Conservation (phyloP, 1,140 invertebrate species). For the Monochamus saltuarius region DNA sequence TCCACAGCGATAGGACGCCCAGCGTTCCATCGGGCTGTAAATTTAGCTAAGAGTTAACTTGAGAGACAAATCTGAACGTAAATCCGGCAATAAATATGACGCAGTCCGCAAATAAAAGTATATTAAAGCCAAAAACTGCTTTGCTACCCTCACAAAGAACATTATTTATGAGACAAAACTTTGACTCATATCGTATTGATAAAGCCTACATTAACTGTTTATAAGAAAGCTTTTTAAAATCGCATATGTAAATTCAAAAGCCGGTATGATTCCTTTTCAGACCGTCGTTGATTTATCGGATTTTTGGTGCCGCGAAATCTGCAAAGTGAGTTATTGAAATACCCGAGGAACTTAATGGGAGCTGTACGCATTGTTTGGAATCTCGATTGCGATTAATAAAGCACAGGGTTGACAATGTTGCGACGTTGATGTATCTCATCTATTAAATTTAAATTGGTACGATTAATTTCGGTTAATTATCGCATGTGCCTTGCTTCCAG, state of each 20-base stretch:
- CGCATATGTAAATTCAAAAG: conserved; percentile 8
- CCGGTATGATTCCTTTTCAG: conserved; percentile 8
- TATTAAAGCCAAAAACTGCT: conserved; percentile 5
- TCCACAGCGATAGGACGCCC: too few species aligned
- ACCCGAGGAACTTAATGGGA: not conserved
- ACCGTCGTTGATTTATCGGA: not conserved
- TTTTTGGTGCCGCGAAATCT: conserved; percentile 1
- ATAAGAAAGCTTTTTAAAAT: conserved; percentile 9
- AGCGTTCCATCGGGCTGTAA: too few species aligned
- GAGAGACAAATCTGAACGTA: too few species aligned
- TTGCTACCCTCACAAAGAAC: not conserved
- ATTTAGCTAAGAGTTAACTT: too few species aligned
- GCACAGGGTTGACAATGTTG: too few species aligned
- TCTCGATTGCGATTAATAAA: too few species aligned
- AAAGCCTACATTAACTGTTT: conserved; percentile 3
- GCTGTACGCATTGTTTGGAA: too few species aligned
- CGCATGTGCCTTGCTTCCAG: too few species aligned
- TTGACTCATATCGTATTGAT: conserved; percentile 3
- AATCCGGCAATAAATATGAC: not conserved
- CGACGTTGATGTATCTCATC: too few species aligned
- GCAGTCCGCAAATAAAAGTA: not conserved
- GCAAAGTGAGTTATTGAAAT: not conserved
- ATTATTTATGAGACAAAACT: conserved; percentile 9
- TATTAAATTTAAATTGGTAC: too few species aligned
- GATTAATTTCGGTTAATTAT: too few species aligned